These are phyloP conservation scores for Moxostoma hubbsi DNA, from an alignment of 2,797 vertebrate species.

Conservation along the genomic window DNA sequence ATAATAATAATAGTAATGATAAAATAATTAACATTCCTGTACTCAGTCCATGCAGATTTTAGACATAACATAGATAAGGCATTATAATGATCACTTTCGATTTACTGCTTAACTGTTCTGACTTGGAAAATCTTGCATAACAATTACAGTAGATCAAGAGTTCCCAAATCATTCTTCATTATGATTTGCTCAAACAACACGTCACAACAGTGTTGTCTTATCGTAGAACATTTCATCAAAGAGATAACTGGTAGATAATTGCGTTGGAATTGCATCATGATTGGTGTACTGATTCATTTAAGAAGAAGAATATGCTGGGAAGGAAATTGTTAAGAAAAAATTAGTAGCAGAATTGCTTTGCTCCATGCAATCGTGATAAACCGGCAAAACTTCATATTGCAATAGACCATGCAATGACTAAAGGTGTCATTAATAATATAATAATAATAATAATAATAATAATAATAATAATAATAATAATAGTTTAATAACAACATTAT, in stretches of 20 bases:
- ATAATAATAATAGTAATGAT: too few relatives aligned
- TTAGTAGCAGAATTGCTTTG: conserved; percentile 1
- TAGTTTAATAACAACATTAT: background rate
- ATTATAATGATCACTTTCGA: background rate
- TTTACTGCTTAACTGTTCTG: background rate
- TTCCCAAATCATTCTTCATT: background rate
- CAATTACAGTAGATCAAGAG: background rate
- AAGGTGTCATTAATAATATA: background rate
- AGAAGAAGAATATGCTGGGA: conserved; percentile 5
- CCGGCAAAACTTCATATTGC: background rate
- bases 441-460: conserved; percentile 16
- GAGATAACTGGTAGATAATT: background rate
- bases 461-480: conserved; percentile 25
- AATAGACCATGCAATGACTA: too few relatives aligned
- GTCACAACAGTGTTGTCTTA: conserved; percentile 7
- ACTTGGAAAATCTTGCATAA: background rate
- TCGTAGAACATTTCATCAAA: conserved; percentile 3
- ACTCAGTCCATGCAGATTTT: background rate
- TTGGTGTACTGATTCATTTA: conserved; percentile 43
- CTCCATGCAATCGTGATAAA: background rate
- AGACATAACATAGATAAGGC: background rate
- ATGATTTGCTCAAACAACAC: background rate
- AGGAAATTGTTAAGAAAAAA: conserved; percentile 3
- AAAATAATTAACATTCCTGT: background rate
- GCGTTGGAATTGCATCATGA: conserved; percentile 46